These are phyloP conservation scores for Branchellion lobata DNA, from an alignment of 2,888 invertebrate species.

Conservation along the genomic window DNA sequence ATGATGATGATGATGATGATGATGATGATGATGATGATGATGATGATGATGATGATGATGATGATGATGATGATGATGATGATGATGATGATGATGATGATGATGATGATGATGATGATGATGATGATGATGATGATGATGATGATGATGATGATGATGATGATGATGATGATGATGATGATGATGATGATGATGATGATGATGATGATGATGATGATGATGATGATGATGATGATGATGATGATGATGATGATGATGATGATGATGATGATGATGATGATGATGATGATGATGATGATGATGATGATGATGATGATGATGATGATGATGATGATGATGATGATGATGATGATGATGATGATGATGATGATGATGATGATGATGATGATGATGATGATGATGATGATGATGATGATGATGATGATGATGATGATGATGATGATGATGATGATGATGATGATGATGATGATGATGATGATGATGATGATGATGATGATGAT, in stretches of 20 bases:
- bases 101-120: constrained; percentile 7
- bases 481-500: background rate
- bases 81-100: background rate
- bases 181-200: background rate
- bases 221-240: constrained; percentile 2
- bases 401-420: constrained; percentile 11
- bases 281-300: background rate
- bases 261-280: constrained; percentile 17
- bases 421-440: background rate
- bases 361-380: constrained; percentile 4
- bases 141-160: background rate
- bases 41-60: background rate
- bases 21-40: constrained; percentile 17
- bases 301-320: constrained; percentile 14
- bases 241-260: background rate
- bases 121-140: constrained; percentile 4
- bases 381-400: background rate
- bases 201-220: constrained; percentile 10
- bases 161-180: constrained; percentile 11
- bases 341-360: constrained; percentile 7
- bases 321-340: background rate
- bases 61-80: constrained; percentile 14
- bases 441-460: constrained; percentile 10
- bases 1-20: background rate
- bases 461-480: constrained; percentile 2